Base-by-base conservation (phyloP, 2,888 invertebrate species). In the Belgica antarctica region DNA sequence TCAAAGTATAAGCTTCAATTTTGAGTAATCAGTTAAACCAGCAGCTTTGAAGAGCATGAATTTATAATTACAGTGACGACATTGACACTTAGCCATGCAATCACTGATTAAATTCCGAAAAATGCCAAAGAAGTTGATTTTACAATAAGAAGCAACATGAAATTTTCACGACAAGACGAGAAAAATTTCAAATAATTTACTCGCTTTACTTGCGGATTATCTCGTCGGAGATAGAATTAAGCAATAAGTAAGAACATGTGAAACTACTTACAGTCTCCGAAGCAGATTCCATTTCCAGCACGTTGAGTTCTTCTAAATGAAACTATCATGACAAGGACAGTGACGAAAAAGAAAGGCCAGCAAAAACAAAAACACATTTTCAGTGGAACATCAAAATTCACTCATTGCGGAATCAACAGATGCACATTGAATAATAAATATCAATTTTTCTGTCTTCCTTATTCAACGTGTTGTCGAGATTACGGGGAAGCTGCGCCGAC, bases 371-470 rank as follows among this genome's bases (percentile, higher is more conserved):
- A 31, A 31, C 5, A 31, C 12, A 12, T 46, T 46, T 46, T 46
- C 46, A 46, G 12, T 46, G 12, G 46, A 46, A 52, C 52, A 52
- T 52, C 15, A 52, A 52, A 52, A 52, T 19, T 52, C 52, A 52
- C 52, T 52, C 52, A 52, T 52, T 52, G 52, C 19, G 19, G 17
- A 17, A 52, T 52, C 52, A 52, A 52, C 52, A 52, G 52, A 52
- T 52, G 52, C 22, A 52, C 52, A 52, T 52, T 52, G 52, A 52
- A 52, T 52, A 52, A 52, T 52, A 52, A 52, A 52, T 52, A 17
- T 52, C 15, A 52, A 17, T 52, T 52, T 19, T 31, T 31, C 31
- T 31, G 5, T 31, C 31, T 31, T 31, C 31, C 31, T 31, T 31
- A 10, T 31, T 31, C 31, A 31, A 7, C 31, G 31, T 31, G 5